Evolutionary conservation across 2,797 vertebrate genomes (phyloP).

Genomic region (Cirrhinus molitorella): DNA sequence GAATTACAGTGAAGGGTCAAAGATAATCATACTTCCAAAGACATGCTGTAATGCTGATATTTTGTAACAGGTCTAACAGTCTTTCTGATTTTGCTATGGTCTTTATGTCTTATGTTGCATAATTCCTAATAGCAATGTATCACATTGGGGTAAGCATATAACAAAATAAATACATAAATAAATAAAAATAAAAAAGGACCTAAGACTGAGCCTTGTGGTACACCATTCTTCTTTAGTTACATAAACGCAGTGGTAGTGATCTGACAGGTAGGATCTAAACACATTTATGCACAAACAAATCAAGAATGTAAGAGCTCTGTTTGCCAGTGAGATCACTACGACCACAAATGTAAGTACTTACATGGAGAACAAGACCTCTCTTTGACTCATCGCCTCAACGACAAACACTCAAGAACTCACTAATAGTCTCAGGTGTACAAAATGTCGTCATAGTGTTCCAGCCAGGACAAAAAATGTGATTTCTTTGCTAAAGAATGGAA

Average conservation of each 20-base stretch:
- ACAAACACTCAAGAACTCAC: constrained; percentile 55
- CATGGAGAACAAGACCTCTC: constrained; percentile 72
- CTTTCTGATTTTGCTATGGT: neutral
- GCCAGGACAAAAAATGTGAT: constrained; percentile 25
- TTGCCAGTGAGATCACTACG: constrained; percentile 50
- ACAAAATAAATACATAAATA: no score
- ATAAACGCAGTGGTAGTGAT: neutral
- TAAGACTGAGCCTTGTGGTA: constrained; percentile 14
- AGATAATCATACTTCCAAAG: neutral
- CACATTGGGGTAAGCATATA: neutral
- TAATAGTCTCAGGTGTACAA: constrained; percentile 60
- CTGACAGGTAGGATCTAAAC: neutral
- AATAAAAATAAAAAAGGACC: neutral
- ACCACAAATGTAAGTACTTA: constrained; percentile 69
- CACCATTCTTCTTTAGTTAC: neutral
- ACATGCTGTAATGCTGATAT: neutral
- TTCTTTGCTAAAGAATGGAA: neutral
- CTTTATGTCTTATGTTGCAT: neutral
- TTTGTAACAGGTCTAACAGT: neutral
- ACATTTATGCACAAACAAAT: neutral
- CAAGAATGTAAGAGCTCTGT: neutral
- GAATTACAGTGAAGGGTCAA: neutral
- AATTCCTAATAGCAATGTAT: neutral
- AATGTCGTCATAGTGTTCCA: constrained; percentile 61
- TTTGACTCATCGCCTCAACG: constrained; percentile 70